A percentile compares a stretch with the other conserved stretches of the same genome.
Conservation (phyloP, 2,888 invertebrate species). For the Melieria picta region DNA sequence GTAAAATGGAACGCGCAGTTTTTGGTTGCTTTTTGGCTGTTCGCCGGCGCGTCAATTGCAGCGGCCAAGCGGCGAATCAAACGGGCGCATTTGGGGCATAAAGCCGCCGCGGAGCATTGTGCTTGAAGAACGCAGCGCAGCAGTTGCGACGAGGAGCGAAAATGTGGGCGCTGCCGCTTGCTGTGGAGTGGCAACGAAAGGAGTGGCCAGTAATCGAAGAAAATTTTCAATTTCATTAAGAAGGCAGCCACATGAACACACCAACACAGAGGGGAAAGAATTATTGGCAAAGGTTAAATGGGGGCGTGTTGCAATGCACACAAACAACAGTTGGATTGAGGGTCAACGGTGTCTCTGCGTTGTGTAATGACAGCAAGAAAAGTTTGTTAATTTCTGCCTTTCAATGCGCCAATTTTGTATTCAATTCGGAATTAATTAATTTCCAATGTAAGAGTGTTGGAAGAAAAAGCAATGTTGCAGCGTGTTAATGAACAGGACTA, state of each 20-base stretch:
- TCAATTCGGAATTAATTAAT: slow-evolving; percentile 34
- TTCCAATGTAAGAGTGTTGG: slow-evolving; percentile 25
- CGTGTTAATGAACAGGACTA: too few species aligned
- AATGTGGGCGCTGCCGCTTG: too few species aligned
- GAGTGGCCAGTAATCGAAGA: slow-evolving; percentile 19
- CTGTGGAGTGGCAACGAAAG: not conserved
- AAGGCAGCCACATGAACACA: not conserved
- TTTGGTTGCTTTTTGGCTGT: slow-evolving; percentile 8
- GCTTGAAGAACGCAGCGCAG: not conserved
- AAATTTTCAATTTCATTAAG: slow-evolving; percentile 31
- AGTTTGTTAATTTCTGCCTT: slow-evolving; percentile 24
- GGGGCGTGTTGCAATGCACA: slow-evolving; percentile 19
- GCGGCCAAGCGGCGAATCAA: slow-evolving; percentile 20
- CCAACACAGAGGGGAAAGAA: not conserved
- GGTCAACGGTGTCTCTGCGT: too few species aligned
- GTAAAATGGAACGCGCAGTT: not conserved
- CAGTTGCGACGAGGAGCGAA: too few species aligned
- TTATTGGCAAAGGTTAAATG: slow-evolving; percentile 24
- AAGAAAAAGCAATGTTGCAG: not conserved
- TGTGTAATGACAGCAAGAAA: slow-evolving; percentile 18
- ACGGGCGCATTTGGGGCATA: slow-evolving; percentile 21
- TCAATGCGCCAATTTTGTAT: slow-evolving; percentile 29
- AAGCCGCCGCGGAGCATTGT: slow-evolving; percentile 1
- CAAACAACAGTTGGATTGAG: too few species aligned
- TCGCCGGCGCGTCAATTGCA: not conserved